Percentiles rank a stretch among this genome's conserved stretches.
These are phyloP conservation scores for Parapsyche elsis DNA, from an alignment of 1,140 invertebrate species.

Conservation along the genomic window DNA sequence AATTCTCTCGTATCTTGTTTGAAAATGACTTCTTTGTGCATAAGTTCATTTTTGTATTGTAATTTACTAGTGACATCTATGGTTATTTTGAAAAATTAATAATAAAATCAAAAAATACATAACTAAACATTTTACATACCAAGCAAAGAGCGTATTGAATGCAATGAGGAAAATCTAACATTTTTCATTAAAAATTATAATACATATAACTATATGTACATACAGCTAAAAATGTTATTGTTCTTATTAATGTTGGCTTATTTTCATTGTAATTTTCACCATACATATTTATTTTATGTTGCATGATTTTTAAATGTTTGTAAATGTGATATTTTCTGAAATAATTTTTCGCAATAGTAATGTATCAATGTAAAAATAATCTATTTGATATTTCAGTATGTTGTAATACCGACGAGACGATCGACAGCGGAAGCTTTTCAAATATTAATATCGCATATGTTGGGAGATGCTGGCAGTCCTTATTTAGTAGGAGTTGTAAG, in stretches of 20 bases:
- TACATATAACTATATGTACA: too few relatives aligned
- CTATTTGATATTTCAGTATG: slow-evolving; percentile 78
- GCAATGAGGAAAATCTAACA: neutral
- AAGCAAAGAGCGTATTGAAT: neutral
- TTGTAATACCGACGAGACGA: slow-evolving; percentile 88
- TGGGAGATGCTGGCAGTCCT: slow-evolving; percentile 94
- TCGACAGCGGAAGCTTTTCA: slow-evolving; percentile 95
- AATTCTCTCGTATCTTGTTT: slow-evolving; percentile 36
- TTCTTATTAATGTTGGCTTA: too few relatives aligned
- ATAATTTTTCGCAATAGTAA: slow-evolving; percentile 23
- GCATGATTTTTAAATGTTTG: neutral
- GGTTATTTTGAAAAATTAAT: neutral
- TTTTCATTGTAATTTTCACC: slow-evolving; percentile 13
- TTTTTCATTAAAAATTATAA: slow-evolving; percentile 7
- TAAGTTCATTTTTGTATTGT: neutral
- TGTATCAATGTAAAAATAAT: slow-evolving; percentile 21
- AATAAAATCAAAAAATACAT: neutral
- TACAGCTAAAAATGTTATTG: too few relatives aligned
- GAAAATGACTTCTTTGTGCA: neutral
- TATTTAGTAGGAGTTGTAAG: slow-evolving; percentile 91
- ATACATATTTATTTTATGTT: slow-evolving; percentile 33
- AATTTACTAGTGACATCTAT: slow-evolving; percentile 37
- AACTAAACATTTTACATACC: neutral
- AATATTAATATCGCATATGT: slow-evolving; percentile 91
- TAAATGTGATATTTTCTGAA: neutral